Percentiles rank a stretch among this genome's conserved stretches.
Evolutionary conservation across 2,888 invertebrate species (phyloP).

Genomic region (Allolobophora icterica): DNA sequence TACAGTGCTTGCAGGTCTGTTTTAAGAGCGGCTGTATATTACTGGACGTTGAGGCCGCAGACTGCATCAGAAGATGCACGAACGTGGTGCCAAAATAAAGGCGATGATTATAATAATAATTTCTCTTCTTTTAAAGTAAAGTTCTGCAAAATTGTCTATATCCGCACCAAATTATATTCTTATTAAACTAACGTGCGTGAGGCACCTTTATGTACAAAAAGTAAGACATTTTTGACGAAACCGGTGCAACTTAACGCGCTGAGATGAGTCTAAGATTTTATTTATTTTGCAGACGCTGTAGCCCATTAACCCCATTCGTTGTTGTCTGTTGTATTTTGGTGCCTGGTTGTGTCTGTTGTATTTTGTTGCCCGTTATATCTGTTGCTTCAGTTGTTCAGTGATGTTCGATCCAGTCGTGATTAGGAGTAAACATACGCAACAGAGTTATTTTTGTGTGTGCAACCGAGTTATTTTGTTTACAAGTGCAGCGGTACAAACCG

Average conservation of each 20-base stretch:
- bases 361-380: background rate
- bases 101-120: conserved; percentile 17
- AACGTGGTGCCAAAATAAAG: background rate
- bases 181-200: background rate
- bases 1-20: too few species aligned
- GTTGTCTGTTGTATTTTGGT: background rate
- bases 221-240: background rate
- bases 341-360: background rate
- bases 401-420: background rate
- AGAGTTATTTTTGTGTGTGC: background rate
- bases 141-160: background rate
- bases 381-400: background rate
- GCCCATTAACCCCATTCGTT: background rate
- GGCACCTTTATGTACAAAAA: conserved; percentile 2
- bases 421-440: background rate
- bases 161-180: background rate
- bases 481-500: background rate
- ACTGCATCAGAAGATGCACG: background rate
- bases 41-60: background rate
- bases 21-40: background rate
- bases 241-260: background rate
- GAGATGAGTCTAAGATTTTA: background rate
- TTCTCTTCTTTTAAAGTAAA: background rate
- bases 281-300: conserved; percentile 7
- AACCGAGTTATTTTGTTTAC: background rate